A percentile compares a stretch with the other conserved stretches of the same genome.
These are phyloP conservation scores for Leucophenga maculata DNA, from an alignment of 2,888 invertebrate species.

Conservation along the genomic window DNA sequence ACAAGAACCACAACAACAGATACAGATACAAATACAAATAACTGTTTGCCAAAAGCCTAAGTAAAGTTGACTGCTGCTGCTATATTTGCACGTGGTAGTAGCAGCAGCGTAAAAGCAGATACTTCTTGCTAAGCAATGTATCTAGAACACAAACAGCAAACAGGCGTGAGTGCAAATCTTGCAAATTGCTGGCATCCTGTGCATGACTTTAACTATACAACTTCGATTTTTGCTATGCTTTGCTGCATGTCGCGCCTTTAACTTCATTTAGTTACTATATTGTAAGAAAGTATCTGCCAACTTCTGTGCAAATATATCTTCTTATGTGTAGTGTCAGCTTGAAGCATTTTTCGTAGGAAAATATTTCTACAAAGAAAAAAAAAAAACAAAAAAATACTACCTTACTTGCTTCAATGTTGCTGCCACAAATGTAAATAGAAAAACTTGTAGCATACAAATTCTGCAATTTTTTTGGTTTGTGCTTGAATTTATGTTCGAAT, in stretches of 20 bases:
- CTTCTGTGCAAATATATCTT: no score
- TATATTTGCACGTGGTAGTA: background rate
- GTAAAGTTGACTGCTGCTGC: background rate
- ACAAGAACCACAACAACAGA: slow-evolving; percentile 29
- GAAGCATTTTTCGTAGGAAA: slow-evolving; percentile 52
- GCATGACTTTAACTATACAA: background rate
- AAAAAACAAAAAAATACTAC: no score
- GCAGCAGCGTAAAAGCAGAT: background rate
- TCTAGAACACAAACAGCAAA: slow-evolving; percentile 1
- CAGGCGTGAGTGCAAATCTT: background rate
- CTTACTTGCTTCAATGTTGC: slow-evolving; percentile 7
- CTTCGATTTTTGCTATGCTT: slow-evolving; percentile 26
- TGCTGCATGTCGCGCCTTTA: slow-evolving; percentile 9
- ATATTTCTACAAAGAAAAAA: slow-evolving; percentile 48
- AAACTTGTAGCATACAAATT: background rate
- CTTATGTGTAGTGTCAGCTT: slow-evolving; percentile 52
- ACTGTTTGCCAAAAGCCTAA: slow-evolving; percentile 21
- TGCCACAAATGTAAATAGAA: slow-evolving; percentile 19
- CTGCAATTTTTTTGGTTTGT: no score
- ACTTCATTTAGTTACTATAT: background rate
- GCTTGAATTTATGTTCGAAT: no score
- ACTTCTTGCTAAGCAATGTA: background rate
- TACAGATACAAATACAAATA: slow-evolving; percentile 32
- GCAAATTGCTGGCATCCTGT: slow-evolving; percentile 24
- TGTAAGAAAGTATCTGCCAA: background rate